phyloP scores from a whole-genome alignment of 2,113 vertebrate species.

The Phalacrocorax brasilianus region DNA sequence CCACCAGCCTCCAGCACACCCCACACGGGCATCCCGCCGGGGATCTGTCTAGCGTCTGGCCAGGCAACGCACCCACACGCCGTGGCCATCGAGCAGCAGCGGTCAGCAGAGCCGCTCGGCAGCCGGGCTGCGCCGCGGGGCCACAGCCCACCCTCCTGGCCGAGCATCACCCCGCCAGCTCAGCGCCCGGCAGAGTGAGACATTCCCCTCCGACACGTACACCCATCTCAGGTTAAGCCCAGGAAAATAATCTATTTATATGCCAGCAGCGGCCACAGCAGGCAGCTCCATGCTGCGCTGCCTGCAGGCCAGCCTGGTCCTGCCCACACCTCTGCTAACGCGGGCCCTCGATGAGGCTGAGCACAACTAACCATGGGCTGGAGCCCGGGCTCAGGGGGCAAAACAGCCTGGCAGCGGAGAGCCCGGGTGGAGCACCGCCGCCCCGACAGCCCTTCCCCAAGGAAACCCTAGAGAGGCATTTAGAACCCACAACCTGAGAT shows the following conservation, averaged over 20 bases:
- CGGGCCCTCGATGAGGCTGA: background rate
- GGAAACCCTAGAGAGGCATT: background rate
- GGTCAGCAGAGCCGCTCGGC: background rate
- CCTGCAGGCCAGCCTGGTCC: background rate
- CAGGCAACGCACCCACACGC: background rate
- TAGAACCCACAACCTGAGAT: background rate
- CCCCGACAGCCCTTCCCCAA: background rate
- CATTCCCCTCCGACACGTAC: background rate
- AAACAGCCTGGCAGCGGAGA: background rate
- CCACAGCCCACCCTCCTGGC: background rate
- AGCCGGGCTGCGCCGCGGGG: background rate
- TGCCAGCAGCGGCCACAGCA: slow-evolving; percentile 4
- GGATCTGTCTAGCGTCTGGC: background rate
- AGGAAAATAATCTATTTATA: slow-evolving; percentile 61
- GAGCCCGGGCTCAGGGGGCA: background rate
- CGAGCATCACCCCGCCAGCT: slow-evolving; percentile 5
- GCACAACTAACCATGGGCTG: background rate
- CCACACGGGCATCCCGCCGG: background rate
- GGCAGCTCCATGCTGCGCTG: background rate
- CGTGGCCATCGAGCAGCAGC: background rate
- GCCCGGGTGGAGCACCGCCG: background rate
- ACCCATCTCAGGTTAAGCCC: slow-evolving; percentile 34
- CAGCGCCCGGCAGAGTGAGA: background rate
- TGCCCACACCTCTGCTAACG: background rate
- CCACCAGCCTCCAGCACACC: background rate